Evolutionary conservation across 2,888 invertebrate genomes (phyloP).

Genomic region (Ellobium chinense): DNA sequence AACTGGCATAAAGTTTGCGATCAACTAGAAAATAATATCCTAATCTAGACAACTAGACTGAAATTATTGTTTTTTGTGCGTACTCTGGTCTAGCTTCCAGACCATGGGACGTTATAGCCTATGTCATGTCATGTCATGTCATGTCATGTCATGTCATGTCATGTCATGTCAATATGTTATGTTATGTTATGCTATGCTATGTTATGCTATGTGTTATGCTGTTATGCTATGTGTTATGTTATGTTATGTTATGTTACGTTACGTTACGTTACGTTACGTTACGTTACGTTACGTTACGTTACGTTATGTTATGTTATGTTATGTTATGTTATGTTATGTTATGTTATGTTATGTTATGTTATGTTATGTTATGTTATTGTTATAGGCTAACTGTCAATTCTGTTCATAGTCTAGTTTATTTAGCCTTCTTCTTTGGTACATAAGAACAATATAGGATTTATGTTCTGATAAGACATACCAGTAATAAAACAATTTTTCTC

Average conservation of each 20-base stretch:
- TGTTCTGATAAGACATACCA: too few species aligned
- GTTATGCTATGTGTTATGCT: slow-evolving; percentile 43
- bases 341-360: slow-evolving; percentile 38
- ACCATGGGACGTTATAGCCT: too few species aligned
- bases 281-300: slow-evolving; percentile 45
- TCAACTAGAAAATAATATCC: too few species aligned
- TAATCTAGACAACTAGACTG: too few species aligned
- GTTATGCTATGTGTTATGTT: slow-evolving; percentile 33
- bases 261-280: slow-evolving; percentile 36
- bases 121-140: slow-evolving; percentile 47
- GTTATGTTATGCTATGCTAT: slow-evolving; percentile 48
- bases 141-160: slow-evolving; percentile 48
- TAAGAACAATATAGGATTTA: too few species aligned
- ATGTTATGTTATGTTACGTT: slow-evolving; percentile 28
- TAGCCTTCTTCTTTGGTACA: too few species aligned
- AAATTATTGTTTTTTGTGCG: too few species aligned
- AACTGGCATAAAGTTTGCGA: too few species aligned
- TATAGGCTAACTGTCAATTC: too few species aligned
- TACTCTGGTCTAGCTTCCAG: too few species aligned
- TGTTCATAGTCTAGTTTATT: too few species aligned
- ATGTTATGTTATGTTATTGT: slow-evolving; percentile 38
- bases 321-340: slow-evolving; percentile 40
- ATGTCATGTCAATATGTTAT: slow-evolving; percentile 49
- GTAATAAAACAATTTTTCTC: too few species aligned
- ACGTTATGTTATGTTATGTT: slow-evolving; percentile 42